Percentiles rank a stretch among this genome's conserved stretches.
phyloP scores from a whole-genome alignment of 2,888 invertebrate species.

The Trimorus sp. region DNA sequence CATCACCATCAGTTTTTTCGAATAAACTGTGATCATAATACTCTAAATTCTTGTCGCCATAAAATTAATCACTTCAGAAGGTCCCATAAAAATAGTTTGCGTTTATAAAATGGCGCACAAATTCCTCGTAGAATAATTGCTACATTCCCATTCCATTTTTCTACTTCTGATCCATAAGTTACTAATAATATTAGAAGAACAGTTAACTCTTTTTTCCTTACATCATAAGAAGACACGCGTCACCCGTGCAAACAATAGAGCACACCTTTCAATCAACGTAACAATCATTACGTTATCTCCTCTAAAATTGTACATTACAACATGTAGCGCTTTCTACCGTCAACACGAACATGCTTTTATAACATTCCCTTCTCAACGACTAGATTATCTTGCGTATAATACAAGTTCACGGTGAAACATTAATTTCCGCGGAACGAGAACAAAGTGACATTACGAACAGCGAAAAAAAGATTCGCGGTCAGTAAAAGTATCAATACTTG shows the following conservation, averaged over 20 bases:
- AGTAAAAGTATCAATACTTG: slow-evolving; percentile 59
- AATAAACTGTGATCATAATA: not conserved
- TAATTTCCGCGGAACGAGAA: slow-evolving; percentile 48
- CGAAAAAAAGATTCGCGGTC: slow-evolving; percentile 56
- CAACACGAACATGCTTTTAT: slow-evolving; percentile 44
- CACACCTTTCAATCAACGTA: slow-evolving; percentile 41
- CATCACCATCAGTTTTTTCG: slow-evolving; percentile 3
- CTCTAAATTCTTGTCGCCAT: not conserved
- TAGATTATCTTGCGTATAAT: slow-evolving; percentile 45
- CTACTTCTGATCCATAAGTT: slow-evolving; percentile 9
- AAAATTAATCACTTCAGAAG: slow-evolving; percentile 14
- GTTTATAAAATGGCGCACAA: not conserved
- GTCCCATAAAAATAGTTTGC: not conserved
- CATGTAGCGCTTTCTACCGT: slow-evolving; percentile 62
- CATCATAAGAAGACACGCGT: slow-evolving; percentile 8
- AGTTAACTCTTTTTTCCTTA: slow-evolving; percentile 34
- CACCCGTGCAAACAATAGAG: slow-evolving; percentile 15
- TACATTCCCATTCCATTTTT: slow-evolving; percentile 2
- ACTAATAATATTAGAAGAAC: slow-evolving; percentile 4
- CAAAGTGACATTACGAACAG: slow-evolving; percentile 47
- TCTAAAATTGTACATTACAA: slow-evolving; percentile 51
- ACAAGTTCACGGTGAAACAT: slow-evolving; percentile 54
- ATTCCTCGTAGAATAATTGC: slow-evolving; percentile 4
- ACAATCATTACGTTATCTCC: slow-evolving; percentile 58
- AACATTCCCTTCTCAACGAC: slow-evolving; percentile 39